Evolutionary conservation across 2,797 vertebrate genomes (phyloP), one percentile per base, ranked within the genome.

Genomic region (Periparus ater): DNA sequence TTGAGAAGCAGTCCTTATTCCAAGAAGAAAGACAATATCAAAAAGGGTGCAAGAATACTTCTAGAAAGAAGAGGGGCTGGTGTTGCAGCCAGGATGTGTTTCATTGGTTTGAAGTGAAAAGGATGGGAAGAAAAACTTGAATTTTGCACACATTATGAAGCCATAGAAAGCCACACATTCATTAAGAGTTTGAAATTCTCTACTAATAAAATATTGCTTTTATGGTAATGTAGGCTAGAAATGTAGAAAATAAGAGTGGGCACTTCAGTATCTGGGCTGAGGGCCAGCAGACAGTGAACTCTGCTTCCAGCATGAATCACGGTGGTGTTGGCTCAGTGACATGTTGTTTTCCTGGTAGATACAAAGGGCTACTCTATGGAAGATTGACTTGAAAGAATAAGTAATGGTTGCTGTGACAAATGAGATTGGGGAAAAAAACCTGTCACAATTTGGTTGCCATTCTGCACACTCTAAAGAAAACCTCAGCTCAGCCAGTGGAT

Each of bases 371-470:
- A 1, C 62, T 76, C 62, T 65, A 1, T 40, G 53, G 71, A 87
- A 91, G 48, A 53, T 6, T 70, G 77, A 34, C 44, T 93, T 65
- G 57, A 62, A 89, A 68, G 32, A 89, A 53, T 63, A 67, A 51
- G 54, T 62, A 58, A 81, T 48, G 5, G 10, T 77, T 73, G 58
- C 25, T 86, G 60, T 54, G 55, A 81, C 51, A 79, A 86, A 93
- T 58, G 29, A 15, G 30, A 71, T 4, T 1, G 3, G 3, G 9
- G 9, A 0, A 3, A 8, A 11, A 12, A 2, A 6, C 0, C 11
- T 14, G 3, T 17, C 34, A 29, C 34, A 55, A 11, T 10, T 65
- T 85, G 44, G 4, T 76, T 27, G 12, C 40, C 0, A 0, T 72
- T 82, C 36, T 3, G 10, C 23, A 70, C 17, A 14, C 15, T 26